These are phyloP conservation scores for Drosophila arizonae DNA, from an alignment of 1,140 invertebrate species.

Conservation along the genomic window DNA sequence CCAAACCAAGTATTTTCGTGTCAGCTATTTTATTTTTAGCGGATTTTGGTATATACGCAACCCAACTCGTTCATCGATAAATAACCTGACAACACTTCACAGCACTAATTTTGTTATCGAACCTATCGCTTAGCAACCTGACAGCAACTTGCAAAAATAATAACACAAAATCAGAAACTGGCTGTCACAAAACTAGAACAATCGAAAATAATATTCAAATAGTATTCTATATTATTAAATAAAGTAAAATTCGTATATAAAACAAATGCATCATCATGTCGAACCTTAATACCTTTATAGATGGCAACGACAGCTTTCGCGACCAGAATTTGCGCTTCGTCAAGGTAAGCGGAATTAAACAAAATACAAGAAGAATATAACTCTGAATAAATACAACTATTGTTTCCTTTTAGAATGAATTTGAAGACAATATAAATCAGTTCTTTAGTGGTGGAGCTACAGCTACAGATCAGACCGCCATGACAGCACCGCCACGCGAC, in stretches of 20 bases:
- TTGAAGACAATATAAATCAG: slow-evolving; percentile 81
- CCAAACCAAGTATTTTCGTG: too few species aligned
- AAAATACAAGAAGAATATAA: neutral
- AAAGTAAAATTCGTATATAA: neutral
- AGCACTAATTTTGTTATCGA: slow-evolving; percentile 24
- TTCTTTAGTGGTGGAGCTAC: slow-evolving; percentile 50
- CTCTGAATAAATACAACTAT: neutral
- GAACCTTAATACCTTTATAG: slow-evolving; percentile 66
- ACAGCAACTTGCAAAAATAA: neutral
- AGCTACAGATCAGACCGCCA: neutral
- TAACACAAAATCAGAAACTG: slow-evolving; percentile 3
- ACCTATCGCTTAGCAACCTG: slow-evolving; percentile 20
- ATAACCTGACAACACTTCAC: neutral
- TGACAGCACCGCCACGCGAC: slow-evolving; percentile 59
- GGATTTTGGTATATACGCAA: too few species aligned
- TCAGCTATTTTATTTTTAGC: neutral
- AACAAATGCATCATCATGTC: slow-evolving; percentile 46
- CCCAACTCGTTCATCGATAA: neutral
- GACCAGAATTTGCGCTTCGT: slow-evolving; percentile 83
- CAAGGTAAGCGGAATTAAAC: slow-evolving; percentile 67
- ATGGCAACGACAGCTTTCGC: slow-evolving; percentile 76
- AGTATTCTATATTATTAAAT: neutral
- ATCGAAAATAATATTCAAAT: slow-evolving; percentile 6
- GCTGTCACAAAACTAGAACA: neutral
- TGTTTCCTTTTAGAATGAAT: slow-evolving; percentile 67